phyloP scores from a whole-genome alignment of 1,140 invertebrate genomes.

The Eumeta japonica region DNA sequence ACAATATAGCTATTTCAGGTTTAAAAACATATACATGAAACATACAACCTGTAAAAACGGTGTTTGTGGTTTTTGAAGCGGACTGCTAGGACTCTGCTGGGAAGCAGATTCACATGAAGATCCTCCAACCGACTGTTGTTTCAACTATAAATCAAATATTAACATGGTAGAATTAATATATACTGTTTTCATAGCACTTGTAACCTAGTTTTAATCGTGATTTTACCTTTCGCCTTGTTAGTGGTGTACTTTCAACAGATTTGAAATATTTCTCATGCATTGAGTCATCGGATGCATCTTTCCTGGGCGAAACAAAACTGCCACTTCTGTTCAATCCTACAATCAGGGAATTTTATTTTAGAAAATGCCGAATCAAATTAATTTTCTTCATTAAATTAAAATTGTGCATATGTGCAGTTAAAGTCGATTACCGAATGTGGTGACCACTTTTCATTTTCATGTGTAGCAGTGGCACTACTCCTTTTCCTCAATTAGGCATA shows the following conservation, averaged over 20 bases:
- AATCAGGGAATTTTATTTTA: slow-evolving; percentile 17
- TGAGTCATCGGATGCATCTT: slow-evolving; percentile 68
- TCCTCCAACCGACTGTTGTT: slow-evolving; percentile 44
- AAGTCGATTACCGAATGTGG: slow-evolving; percentile 33
- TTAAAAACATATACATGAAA: too few species aligned
- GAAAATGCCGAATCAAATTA: slow-evolving; percentile 6
- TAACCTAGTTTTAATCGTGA: neutral
- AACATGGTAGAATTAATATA: neutral
- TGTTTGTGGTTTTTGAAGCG: slow-evolving; percentile 43
- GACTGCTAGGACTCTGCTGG: slow-evolving; percentile 52
- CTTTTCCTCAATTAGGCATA: slow-evolving; percentile 41
- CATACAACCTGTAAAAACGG: slow-evolving; percentile 46
- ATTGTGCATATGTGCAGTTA: neutral
- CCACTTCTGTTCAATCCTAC: slow-evolving; percentile 62
- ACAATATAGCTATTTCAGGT: too few species aligned
- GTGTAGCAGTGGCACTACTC: slow-evolving; percentile 25
- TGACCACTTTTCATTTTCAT: slow-evolving; percentile 46
- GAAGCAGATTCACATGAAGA: slow-evolving; percentile 53
- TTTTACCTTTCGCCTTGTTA: slow-evolving; percentile 56
- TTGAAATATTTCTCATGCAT: slow-evolving; percentile 82
- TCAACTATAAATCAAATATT: slow-evolving; percentile 27
- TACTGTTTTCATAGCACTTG: neutral
- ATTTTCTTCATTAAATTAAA: neutral
- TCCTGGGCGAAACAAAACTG: slow-evolving; percentile 70
- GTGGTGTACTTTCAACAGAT: slow-evolving; percentile 62